Evolutionary conservation across 2,113 vertebrate species (phyloP).

Genomic region (Daboia siamensis): DNA sequence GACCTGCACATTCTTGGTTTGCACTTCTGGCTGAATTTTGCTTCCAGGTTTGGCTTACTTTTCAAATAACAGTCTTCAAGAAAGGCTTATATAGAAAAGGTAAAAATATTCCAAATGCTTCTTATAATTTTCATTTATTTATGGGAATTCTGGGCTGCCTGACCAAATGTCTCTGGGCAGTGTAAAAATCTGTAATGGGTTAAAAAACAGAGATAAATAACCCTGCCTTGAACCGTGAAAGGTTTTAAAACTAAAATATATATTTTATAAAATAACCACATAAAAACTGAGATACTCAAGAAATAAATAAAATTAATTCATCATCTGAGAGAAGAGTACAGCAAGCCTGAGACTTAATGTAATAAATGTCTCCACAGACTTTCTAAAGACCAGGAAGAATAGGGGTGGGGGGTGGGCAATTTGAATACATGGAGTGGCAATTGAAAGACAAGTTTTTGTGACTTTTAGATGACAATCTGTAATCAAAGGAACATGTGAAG

Average conservation of each 20-base stretch:
- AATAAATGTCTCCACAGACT: neutral
- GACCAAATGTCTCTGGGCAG: neutral
- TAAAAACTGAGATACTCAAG: neutral
- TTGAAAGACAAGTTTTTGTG: neutral
- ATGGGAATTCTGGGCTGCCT: neutral
- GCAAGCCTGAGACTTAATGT: neutral
- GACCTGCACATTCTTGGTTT: conserved; percentile 1
- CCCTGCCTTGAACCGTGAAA: neutral
- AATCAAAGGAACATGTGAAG: neutral
- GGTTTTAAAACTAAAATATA: neutral
- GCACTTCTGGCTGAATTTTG: neutral
- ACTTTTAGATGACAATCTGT: neutral
- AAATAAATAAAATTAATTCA: neutral
- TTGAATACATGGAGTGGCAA: neutral
- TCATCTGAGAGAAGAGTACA: neutral
- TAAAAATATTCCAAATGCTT: neutral
- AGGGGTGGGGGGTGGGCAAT: neutral
- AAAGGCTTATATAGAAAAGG: conserved; percentile 19
- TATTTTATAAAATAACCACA: neutral
- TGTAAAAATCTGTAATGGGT: neutral
- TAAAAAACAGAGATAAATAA: neutral
- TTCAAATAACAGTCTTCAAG: neutral
- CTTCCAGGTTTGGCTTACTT: conserved; percentile 19
- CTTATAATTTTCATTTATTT: neutral
- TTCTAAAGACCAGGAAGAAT: neutral